A percentile compares a stretch with the other conserved stretches of the same genome.
Conservation (phyloP, 2,113 vertebrate species). For the Scalopus aquaticus region DNA sequence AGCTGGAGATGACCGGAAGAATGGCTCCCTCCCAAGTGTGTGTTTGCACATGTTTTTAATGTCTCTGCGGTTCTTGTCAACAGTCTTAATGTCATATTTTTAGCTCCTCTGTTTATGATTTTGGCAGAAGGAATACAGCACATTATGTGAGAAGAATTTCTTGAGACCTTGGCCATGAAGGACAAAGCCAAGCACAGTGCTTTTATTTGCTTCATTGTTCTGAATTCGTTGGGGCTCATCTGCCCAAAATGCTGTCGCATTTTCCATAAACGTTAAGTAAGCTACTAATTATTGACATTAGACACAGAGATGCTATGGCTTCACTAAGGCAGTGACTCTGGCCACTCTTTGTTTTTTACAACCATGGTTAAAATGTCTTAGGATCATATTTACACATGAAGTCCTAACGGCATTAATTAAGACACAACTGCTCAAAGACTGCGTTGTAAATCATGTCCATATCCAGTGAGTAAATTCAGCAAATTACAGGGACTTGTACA, state of each 20-base stretch:
- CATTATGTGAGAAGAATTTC: slow-evolving; percentile 71
- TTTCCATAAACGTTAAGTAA: slow-evolving; percentile 75
- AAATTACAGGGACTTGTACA: slow-evolving; percentile 62
- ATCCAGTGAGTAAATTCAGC: slow-evolving; percentile 39
- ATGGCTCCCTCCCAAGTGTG: neutral
- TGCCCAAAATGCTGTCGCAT: slow-evolving; percentile 44
- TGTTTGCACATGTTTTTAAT: neutral
- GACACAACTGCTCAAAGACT: slow-evolving; percentile 62
- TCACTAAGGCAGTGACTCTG: slow-evolving; percentile 27
- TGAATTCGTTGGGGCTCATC: neutral
- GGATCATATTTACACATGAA: slow-evolving; percentile 61
- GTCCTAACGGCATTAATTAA: slow-evolving; percentile 69
- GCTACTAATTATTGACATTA: slow-evolving; percentile 72
- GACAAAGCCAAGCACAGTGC: slow-evolving; percentile 40
- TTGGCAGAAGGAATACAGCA: slow-evolving; percentile 51
- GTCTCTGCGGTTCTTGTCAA: slow-evolving; percentile 45
- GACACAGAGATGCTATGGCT: slow-evolving; percentile 65
- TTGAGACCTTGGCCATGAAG: neutral
- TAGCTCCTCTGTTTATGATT: slow-evolving; percentile 76
- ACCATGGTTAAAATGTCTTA: slow-evolving; percentile 57
- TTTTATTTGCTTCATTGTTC: slow-evolving; percentile 58
- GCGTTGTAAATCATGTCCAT: slow-evolving; percentile 62
- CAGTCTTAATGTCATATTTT: slow-evolving; percentile 66
- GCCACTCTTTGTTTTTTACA: slow-evolving; percentile 61
- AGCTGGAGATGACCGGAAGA: neutral